Conservation (phyloP, 2,113 vertebrate genomes). For the Mirounga angustirostris region DNA sequence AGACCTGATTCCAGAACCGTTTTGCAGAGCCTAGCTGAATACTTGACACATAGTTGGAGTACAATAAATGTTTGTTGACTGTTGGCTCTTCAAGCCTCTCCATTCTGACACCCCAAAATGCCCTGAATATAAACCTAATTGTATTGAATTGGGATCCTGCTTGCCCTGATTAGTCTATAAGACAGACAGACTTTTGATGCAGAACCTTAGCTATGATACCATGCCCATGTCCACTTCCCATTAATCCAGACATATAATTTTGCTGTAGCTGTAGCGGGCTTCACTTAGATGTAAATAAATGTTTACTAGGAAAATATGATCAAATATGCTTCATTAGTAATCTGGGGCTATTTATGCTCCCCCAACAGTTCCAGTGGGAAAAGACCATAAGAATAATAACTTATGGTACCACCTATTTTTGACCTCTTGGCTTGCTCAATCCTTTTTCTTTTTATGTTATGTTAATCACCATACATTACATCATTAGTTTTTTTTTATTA, state of each 20-base stretch:
- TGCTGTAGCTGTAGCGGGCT: not conserved
- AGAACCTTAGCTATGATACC: not conserved
- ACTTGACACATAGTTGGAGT: not conserved
- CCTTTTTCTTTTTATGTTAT: not conserved
- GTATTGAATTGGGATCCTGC: not conserved
- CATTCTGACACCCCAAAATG: not conserved
- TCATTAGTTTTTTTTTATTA: no score
- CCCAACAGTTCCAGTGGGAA: not conserved
- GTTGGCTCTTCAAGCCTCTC: not conserved
- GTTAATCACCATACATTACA: no score
- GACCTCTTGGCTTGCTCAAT: not conserved
- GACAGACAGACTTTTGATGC: not conserved
- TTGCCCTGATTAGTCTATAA: not conserved
- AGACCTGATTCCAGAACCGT: not conserved
- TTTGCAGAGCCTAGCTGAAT: not conserved
- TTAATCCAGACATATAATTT: not conserved
- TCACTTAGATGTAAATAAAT: not conserved
- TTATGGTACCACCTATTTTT: not conserved
- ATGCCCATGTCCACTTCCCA: not conserved
- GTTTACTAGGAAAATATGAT: slow-evolving; percentile 7
- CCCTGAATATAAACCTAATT: not conserved
- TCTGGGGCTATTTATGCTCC: not conserved
- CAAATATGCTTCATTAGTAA: not conserved
- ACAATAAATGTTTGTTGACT: not conserved
- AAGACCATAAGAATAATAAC: not conserved